Conservation (phyloP, 2,888 invertebrate species). For the Noctua janthe region DNA sequence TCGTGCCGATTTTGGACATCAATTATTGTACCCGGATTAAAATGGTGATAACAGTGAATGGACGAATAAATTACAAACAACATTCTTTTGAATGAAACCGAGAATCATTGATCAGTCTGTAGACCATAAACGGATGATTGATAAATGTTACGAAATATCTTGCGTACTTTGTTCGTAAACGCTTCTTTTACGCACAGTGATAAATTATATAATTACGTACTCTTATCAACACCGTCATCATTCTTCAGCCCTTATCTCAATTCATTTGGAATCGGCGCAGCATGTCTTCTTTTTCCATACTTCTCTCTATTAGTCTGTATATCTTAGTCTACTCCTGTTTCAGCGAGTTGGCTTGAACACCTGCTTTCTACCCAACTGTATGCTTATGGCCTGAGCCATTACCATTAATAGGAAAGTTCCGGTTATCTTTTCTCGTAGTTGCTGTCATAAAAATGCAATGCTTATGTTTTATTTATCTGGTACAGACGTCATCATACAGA, state of each 20-base stretch:
- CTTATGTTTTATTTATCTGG: conserved; percentile 1
- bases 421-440: not conserved
- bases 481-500: conserved; percentile 4
- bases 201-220: not conserved
- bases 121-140: not conserved
- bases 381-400: not conserved
- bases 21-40: conserved; percentile 38
- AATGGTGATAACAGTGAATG: conserved; percentile 35
- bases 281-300: not conserved
- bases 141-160: conserved; percentile 33
- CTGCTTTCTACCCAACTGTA: not conserved
- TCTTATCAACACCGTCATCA: not conserved
- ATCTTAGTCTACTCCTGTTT: not conserved
- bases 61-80: conserved; percentile 37
- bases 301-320: not conserved
- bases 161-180: not conserved
- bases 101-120: conserved; percentile 13
- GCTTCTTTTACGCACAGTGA: not conserved
- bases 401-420: not conserved
- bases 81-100: conserved; percentile 41
- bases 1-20: conserved; percentile 52
- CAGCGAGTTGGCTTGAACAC: too few relatives aligned
- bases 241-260: not conserved
- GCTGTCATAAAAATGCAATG: not conserved
- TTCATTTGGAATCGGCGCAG: too few relatives aligned